A percentile compares a stretch with the other conserved stretches of the same genome.
Conservation (phyloP, 2,113 vertebrate genomes). For the Dolichallabes microphthalmus region DNA sequence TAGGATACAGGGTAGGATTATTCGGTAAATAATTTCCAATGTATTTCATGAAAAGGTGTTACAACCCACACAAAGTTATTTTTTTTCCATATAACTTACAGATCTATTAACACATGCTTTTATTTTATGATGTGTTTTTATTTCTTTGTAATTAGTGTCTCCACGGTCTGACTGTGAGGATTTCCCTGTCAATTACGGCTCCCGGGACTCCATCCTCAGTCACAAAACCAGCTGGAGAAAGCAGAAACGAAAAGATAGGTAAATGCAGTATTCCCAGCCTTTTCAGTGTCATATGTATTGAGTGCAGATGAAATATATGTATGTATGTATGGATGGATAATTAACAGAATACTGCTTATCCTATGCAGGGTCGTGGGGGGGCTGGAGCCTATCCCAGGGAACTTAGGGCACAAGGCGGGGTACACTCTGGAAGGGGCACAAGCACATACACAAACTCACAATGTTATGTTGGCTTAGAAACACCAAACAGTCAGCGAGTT, state of each 20-base stretch:
- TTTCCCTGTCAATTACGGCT: constrained; percentile 64
- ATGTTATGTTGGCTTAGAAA: no score
- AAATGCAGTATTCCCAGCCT: not conserved
- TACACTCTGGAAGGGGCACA: no score
- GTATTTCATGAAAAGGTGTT: not conserved
- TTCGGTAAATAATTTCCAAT: constrained; percentile 25
- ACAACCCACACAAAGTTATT: not conserved
- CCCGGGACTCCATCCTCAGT: constrained; percentile 70
- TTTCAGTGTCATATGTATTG: not conserved
- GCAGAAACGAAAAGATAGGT: constrained; percentile 60
- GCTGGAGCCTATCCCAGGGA: no score
- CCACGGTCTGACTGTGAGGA: constrained; percentile 66
- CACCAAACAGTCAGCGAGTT: no score
- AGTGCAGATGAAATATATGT: not conserved
- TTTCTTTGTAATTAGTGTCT: constrained; percentile 60
- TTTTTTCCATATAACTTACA: not conserved
- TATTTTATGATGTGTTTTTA: not conserved
- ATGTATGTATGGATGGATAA: not conserved
- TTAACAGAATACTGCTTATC: not conserved
- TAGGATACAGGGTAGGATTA: constrained; percentile 8
- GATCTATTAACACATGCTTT: not conserved
- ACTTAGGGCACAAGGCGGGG: no score
- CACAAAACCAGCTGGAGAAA: constrained; percentile 61
- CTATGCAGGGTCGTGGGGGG: no score
- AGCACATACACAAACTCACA: no score